Conservation (phyloP, 1,140 invertebrate species). For the Drepana arcuata region DNA sequence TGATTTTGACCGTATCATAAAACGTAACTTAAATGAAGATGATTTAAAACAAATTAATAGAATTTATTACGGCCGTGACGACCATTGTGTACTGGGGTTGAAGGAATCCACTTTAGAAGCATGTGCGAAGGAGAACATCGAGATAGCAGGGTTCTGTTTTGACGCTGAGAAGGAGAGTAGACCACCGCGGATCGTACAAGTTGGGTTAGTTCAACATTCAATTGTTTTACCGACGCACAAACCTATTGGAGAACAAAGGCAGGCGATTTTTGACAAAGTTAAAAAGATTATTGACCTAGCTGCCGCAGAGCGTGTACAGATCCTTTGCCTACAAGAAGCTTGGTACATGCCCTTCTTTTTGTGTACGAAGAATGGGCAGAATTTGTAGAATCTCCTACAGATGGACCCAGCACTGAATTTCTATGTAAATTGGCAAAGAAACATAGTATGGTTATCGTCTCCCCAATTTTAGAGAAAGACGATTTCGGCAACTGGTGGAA, state of each 20-base stretch:
- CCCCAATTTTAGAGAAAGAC: constrained; percentile 95
- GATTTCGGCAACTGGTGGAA: constrained; percentile 92
- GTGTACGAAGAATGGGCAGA: constrained; percentile 97
- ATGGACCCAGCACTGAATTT: constrained; percentile 89
- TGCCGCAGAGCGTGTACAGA: constrained; percentile 85
- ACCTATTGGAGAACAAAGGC: constrained; percentile 82
- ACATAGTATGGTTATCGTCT: constrained; percentile 96
- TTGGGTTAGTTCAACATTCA: constrained; percentile 92
- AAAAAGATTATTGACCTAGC: constrained; percentile 86
- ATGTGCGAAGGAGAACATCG: constrained; percentile 74
- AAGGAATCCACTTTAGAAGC: constrained; percentile 23
- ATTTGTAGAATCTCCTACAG: constrained; percentile 93
- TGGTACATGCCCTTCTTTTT: constrained; percentile 99
- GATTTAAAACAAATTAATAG: constrained; percentile 81
- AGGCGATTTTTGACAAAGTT: constrained; percentile 86
- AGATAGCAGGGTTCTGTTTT: constrained; percentile 84
- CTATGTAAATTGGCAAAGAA: constrained; percentile 84
- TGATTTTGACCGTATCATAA: constrained; percentile 36
- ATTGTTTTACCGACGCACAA: constrained; percentile 85
- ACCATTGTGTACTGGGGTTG: constrained; percentile 42
- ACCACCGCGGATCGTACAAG: constrained; percentile 78
- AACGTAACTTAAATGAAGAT: constrained; percentile 59
- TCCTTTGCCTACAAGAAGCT: constrained; percentile 96
- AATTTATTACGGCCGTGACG: constrained; percentile 80
- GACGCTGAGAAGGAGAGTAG: constrained; percentile 73